Evolutionary conservation across 2,888 invertebrate species (phyloP).

Genomic region (Tachina lurida): DNA sequence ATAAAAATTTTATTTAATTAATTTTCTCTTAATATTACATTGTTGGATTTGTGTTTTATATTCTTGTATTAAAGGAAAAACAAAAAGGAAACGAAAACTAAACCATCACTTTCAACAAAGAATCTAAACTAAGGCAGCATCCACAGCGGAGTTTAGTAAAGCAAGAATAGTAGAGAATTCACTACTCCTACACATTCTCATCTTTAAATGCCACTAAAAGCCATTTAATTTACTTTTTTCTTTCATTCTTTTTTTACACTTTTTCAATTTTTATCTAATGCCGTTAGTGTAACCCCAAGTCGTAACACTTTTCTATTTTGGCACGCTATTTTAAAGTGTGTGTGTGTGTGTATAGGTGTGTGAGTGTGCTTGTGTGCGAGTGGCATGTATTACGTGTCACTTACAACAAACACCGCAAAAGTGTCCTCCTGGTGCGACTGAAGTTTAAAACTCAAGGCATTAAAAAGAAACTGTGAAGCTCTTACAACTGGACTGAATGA

Average conservation of each 20-base stretch:
- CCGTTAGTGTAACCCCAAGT: conserved; percentile 21
- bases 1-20: conserved; percentile 54
- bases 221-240: conserved; percentile 51
- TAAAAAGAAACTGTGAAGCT: conserved; percentile 18
- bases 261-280: conserved; percentile 20
- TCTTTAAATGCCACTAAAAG: conserved; percentile 50
- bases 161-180: background rate
- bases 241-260: background rate
- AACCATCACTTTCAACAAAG: conserved; percentile 19
- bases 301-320: conserved; percentile 37
- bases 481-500: conserved; percentile 20
- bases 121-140: conserved; percentile 1
- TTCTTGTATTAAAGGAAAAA: background rate
- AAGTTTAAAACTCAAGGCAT: conserved; percentile 38
- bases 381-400: conserved; percentile 49
- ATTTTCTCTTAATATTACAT: conserved; percentile 32
- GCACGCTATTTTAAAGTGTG: background rate
- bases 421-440: conserved; percentile 44
- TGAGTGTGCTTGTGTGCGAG: background rate
- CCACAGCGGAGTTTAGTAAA: background rate
- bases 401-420: conserved; percentile 54
- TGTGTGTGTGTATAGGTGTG: background rate
- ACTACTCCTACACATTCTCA: background rate
- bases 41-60: conserved; percentile 6
- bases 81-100: background rate